Evolutionary conservation across 2,113 vertebrate genomes (phyloP).

Genomic region (Condylura cristata): DNA sequence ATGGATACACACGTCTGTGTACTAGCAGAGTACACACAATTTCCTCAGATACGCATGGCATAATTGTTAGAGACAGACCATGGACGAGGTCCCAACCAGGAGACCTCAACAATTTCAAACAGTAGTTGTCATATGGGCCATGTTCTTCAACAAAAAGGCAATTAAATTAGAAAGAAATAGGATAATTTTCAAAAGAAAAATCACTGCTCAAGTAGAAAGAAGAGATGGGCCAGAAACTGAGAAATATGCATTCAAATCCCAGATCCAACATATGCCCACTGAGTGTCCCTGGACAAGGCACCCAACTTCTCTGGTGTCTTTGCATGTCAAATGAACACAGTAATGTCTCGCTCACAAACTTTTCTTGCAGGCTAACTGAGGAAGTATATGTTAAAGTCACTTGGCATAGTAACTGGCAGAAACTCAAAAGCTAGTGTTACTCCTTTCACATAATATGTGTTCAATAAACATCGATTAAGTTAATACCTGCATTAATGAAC

Average conservation of each 20-base stretch:
- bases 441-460: neutral
- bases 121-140: neutral
- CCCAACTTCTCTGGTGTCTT: neutral
- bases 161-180: neutral
- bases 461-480: neutral
- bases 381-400: neutral
- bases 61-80: neutral
- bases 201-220: neutral
- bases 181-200: neutral
- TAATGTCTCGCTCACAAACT: neutral
- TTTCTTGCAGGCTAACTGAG: neutral
- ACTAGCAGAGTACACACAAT: neutral
- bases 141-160: neutral
- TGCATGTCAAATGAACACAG: neutral
- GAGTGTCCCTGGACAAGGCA: neutral
- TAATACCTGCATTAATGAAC: neutral
- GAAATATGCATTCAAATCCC: neutral
- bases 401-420: neutral
- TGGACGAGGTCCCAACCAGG: neutral
- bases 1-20: neutral
- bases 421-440: neutral
- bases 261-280: neutral
- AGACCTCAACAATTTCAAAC: neutral
- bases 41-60: neutral
- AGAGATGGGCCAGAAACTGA: neutral